These are phyloP conservation scores for Clarias fuscus DNA, from an alignment of 2,797 vertebrate species.

Conservation along the genomic window DNA sequence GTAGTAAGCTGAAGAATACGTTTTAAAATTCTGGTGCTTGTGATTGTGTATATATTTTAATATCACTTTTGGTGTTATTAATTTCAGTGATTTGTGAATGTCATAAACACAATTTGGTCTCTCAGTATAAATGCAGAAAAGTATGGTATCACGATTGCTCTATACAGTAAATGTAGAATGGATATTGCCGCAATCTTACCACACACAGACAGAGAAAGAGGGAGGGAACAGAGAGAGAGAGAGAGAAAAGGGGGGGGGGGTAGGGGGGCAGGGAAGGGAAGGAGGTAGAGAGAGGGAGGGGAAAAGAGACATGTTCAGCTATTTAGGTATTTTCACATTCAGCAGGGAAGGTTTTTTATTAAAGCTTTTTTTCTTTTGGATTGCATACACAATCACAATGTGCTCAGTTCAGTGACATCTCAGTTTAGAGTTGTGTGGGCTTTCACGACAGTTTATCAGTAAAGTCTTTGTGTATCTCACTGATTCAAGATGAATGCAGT, in stretches of 20 bases:
- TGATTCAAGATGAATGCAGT: slow-evolving; percentile 51
- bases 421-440: slow-evolving; percentile 34
- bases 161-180: slow-evolving; percentile 47
- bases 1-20: slow-evolving; percentile 52
- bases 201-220: background rate
- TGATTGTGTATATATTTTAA: slow-evolving; percentile 16
- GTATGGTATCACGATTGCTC: slow-evolving; percentile 30
- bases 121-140: background rate
- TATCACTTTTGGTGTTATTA: background rate
- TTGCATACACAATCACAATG: slow-evolving; percentile 54
- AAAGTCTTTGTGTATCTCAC: slow-evolving; percentile 43
- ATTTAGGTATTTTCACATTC: slow-evolving; percentile 51
- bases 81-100: background rate
- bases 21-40: slow-evolving; percentile 43
- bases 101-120: background rate
- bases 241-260: background rate
- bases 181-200: slow-evolving; percentile 50
- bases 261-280: background rate
- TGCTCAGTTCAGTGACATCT: slow-evolving; percentile 46
- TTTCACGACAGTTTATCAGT: slow-evolving; percentile 40
- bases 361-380: slow-evolving; percentile 56
- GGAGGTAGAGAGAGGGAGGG: background rate
- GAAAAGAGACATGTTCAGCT: slow-evolving; percentile 44
- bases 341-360: slow-evolving; percentile 54
- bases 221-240: background rate